Evolutionary conservation across 2,113 vertebrate species (phyloP).

Genomic region (Cyanoramphus novaezelandiae): DNA sequence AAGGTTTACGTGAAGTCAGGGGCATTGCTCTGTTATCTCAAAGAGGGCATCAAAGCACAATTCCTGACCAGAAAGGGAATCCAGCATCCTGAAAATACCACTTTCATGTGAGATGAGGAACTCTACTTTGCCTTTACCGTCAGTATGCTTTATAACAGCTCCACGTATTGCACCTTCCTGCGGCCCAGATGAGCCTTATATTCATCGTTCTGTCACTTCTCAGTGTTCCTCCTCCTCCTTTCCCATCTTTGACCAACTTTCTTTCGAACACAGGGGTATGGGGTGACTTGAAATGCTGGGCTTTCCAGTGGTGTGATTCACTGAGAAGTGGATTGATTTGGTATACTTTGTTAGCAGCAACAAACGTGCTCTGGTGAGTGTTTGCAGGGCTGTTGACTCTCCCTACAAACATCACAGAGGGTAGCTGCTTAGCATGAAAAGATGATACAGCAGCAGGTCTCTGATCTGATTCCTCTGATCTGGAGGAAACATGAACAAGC

Average conservation of each 20-base stretch:
- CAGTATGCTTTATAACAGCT: background rate
- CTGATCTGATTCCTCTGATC: background rate
- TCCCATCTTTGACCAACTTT: background rate
- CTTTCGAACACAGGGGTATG: background rate
- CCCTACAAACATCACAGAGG: background rate
- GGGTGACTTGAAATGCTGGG: background rate
- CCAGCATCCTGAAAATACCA: background rate
- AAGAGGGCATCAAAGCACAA: background rate
- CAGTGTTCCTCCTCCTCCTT: background rate
- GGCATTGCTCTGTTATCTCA: background rate
- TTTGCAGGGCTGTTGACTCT: background rate
- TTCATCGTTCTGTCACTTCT: background rate
- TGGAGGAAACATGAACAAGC: background rate
- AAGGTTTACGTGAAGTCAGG: background rate
- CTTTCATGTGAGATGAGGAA: background rate
- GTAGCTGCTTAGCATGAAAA: background rate
- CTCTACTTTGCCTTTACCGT: background rate
- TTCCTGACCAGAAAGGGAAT: background rate
- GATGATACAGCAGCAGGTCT: background rate
- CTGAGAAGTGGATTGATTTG: background rate
- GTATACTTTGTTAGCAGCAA: background rate
- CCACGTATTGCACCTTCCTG: background rate
- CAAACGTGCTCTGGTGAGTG: background rate
- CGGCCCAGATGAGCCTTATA: background rate
- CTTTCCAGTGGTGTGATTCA: background rate